Evolutionary conservation across 2,888 invertebrate species (phyloP), one percentile per base, ranked within the genome.

Genomic region (Caenorhabditis angaria): DNA sequence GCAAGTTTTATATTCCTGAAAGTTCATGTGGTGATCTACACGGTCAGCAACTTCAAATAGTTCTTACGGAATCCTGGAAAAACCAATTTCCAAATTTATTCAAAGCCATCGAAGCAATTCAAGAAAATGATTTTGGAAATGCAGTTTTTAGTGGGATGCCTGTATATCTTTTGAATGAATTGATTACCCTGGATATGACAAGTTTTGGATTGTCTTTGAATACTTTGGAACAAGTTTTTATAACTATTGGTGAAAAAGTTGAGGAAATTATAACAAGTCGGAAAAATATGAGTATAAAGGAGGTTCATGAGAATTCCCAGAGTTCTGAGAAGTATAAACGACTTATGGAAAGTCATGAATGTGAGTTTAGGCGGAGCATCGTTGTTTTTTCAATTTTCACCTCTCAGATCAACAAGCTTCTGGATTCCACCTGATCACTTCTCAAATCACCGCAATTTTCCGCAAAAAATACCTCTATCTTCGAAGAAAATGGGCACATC

Each of bases 181-280:
- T 72, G 20, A 67, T 61, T 1, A 35, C 14, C 57, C 28, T 72
- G 0, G 32, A 41, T 3, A 70, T 76, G 57, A 63, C 54, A 10
- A 76, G 62, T n/a, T 85, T 83, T 53, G 84, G 84, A 48, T 57
- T 84, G 22, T 80, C 78, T 24, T 25, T 85, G 51, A 84, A 83
- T 66, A 82, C 81, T 1, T 70, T 84, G 24, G 84, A 84, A 56
- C 85, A 84, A 63, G 76, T 76, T 0, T 71, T 71, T 53, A 71
- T 71, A 28, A 71, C 65, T 0, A 64, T 71, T 41, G 71, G 66
- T 41, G 71, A 71, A 29, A 63, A 64, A 47, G 71, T 71, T 12
- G 71, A 71, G 25, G 59, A 62, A 63, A 62, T 29, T 12, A 65
- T 70, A 8, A 65, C 65, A 10, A 66, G 66, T 27, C 27, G 67